Evolutionary conservation across 2,113 vertebrate species (phyloP), one percentile per base, ranked within the genome.

Genomic region (Jacana jacana): DNA sequence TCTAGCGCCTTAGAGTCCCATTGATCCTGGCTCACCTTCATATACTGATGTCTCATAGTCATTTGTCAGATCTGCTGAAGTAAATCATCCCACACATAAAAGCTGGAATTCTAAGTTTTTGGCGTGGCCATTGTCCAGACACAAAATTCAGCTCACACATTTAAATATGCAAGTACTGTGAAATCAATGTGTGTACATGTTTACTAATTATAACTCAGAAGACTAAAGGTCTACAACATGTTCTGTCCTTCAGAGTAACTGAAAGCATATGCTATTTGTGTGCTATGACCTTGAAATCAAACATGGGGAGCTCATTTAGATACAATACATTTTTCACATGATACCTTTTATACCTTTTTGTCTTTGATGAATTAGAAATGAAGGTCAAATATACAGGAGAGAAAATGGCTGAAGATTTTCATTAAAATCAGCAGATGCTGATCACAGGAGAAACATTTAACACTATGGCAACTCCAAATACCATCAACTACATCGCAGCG

Each of bases 371-470:
- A 87, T 84, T 89, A 71, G 63, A 93, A 90, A 92, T 77, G 40
- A 81, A 86, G 89, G 42, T 90, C 73, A 91, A 91, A 81, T 69
- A 68, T 11, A 68, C 55, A 81, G 88, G 24, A 52, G 77, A 87
- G 69, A 93, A 89, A 89, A 89, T 49, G 61, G 89, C 69, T 95
- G 64, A 92, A 94, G 89, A 91, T 69, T 89, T 95, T 91, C 39
- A 79, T 96, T 93, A 87, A 91, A 93, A 92, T 95, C 89, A 93
- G 77, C 91, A 72, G 69, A 71, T 84, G 72, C 91, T 96, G 89
- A 95, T 96, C 94, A 92, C 89, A 75, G 72, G 89, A 96, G 77
- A 91, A 91, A 86, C 81, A 81, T 93, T 91, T 89, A 92, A 92
- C 86, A 72, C 87, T 94, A 91, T 91, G 84, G 89, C 81, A 96